These are phyloP conservation scores for Salmo trutta DNA, from an alignment of 2,797 vertebrate genomes.

Conservation along the genomic window DNA sequence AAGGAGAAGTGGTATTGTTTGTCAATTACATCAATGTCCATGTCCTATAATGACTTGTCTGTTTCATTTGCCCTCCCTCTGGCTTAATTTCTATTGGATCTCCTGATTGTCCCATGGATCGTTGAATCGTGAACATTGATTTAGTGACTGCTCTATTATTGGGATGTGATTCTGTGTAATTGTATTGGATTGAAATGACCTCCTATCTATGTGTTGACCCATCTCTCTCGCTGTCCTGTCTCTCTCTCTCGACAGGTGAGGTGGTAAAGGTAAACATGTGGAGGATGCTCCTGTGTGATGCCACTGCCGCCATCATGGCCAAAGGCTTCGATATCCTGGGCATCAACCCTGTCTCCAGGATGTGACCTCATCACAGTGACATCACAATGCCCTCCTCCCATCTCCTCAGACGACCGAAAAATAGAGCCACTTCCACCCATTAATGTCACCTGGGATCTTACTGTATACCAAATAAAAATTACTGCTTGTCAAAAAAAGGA, in stretches of 20 bases:
- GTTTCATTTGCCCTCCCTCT: neutral
- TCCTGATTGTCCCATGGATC: neutral
- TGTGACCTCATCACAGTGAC: conserved; percentile 72
- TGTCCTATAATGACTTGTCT: neutral
- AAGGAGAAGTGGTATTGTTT: neutral
- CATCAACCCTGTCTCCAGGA: conserved; percentile 89
- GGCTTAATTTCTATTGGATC: neutral
- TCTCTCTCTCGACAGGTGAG: conserved; percentile 76
- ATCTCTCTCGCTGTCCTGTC: conserved; percentile 15
- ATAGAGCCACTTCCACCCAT: neutral
- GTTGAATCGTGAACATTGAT: neutral
- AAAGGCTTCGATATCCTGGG: conserved; percentile 94
- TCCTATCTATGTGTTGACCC: neutral
- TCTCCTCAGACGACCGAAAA: neutral
- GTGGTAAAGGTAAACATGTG: conserved; percentile 95
- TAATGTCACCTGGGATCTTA: conserved; percentile 27
- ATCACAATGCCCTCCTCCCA: neutral
- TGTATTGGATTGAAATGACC: neutral
- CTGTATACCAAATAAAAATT: conserved; percentile 43
- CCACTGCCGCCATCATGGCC: conserved; percentile 89
- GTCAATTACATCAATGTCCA: neutral
- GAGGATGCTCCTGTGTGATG: conserved; percentile 94
- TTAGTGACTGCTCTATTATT: neutral
- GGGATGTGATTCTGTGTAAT: neutral
- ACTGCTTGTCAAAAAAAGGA: conserved; percentile 3